Evolutionary conservation across 2,797 vertebrate genomes (phyloP).

Genomic region (Eulemur mongoz): DNA sequence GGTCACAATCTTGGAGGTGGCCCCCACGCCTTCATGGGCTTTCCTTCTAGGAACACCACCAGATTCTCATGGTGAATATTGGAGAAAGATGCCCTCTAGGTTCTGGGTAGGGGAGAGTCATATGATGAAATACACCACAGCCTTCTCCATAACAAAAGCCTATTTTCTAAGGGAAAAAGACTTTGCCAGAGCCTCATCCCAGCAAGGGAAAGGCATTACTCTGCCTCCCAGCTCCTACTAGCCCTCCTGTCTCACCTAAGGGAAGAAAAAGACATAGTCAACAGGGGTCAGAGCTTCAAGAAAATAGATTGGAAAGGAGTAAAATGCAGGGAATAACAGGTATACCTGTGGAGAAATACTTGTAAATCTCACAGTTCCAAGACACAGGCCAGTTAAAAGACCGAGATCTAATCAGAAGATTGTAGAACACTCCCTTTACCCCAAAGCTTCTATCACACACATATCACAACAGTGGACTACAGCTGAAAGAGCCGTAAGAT

Average conservation of each 20-base stretch:
- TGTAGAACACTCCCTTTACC: background rate
- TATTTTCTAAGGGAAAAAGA: background rate
- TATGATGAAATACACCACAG: background rate
- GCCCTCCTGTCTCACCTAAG: background rate
- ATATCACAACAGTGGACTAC: background rate
- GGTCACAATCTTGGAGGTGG: background rate
- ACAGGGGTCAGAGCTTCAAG: background rate
- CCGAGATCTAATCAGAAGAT: background rate
- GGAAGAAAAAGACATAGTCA: background rate
- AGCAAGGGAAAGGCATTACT: background rate
- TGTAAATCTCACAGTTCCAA: background rate
- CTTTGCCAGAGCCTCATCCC: background rate
- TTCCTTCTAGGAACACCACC: background rate
- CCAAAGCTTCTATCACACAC: background rate
- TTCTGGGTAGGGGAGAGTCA: background rate
- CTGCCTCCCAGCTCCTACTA: background rate
- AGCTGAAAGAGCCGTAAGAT: background rate
- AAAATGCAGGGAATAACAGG: background rate
- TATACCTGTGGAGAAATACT: background rate
- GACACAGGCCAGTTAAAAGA: background rate
- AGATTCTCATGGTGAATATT: background rate
- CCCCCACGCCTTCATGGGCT: background rate
- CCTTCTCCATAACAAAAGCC: background rate
- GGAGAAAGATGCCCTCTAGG: background rate
- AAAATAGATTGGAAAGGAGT: background rate